Conservation (phyloP, 2,888 invertebrate genomes). For the Caradrina kadenii region DNA sequence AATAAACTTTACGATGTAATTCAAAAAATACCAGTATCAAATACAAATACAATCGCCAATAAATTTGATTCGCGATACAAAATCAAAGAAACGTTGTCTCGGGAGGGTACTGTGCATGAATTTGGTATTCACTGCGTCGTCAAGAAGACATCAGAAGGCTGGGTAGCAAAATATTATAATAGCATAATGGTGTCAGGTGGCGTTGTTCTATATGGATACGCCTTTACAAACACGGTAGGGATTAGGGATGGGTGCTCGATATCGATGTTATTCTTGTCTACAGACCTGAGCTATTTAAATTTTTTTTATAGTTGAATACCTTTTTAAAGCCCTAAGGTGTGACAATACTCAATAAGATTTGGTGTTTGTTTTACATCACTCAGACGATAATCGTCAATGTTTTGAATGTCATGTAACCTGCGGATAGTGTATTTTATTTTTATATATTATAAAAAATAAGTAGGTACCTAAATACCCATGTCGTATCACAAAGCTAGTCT, state of each 20-base stretch:
- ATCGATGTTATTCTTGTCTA: constrained; percentile 28
- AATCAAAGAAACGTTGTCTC: constrained; percentile 73
- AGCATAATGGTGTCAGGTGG: constrained; percentile 89
- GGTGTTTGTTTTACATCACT: neutral
- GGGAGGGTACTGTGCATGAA: constrained; percentile 72
- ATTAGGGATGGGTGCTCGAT: constrained; percentile 60
- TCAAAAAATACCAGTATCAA: constrained; percentile 73
- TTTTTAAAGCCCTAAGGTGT: too few relatives aligned
- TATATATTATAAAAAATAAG: neutral
- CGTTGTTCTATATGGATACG: constrained; percentile 77
- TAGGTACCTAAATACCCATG: too few relatives aligned
- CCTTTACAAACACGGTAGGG: constrained; percentile 67
- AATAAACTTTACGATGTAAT: constrained; percentile 74
- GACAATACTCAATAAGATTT: neutral
- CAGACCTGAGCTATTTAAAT: neutral
- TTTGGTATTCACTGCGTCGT: constrained; percentile 90
- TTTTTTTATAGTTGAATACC: neutral
- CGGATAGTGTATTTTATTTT: neutral
- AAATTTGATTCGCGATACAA: constrained; percentile 78
- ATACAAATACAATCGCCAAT: constrained; percentile 82
- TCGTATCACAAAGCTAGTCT: too few relatives aligned
- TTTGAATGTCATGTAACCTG: neutral
- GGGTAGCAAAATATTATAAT: constrained; percentile 90
- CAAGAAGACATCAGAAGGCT: constrained; percentile 88
- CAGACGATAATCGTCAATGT: neutral